These are phyloP conservation scores for Acanthosepion pharaonis DNA, from an alignment of 2,888 invertebrate genomes.

Conservation along the genomic window DNA sequence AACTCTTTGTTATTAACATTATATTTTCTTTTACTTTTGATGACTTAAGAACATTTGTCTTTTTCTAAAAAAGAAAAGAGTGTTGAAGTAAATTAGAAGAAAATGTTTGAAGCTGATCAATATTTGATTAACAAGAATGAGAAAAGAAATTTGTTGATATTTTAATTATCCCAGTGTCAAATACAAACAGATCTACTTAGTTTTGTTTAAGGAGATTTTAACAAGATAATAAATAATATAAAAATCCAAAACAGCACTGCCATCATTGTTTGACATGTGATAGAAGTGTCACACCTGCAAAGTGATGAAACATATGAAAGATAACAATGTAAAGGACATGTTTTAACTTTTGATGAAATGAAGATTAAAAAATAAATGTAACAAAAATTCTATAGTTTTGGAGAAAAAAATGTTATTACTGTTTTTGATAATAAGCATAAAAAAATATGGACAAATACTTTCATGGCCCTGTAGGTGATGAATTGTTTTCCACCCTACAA, in stretches of 20 bases:
- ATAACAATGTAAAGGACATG: too few species aligned
- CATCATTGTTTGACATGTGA: not conserved
- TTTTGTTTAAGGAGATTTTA: not conserved
- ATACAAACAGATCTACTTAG: not conserved
- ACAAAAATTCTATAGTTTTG: too few species aligned
- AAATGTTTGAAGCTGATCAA: not conserved
- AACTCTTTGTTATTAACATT: not conserved
- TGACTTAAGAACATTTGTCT: not conserved
- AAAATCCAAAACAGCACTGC: not conserved
- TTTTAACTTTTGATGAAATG: too few species aligned
- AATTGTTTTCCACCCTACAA: too few species aligned
- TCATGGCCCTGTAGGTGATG: too few species aligned
- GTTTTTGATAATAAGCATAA: too few species aligned
- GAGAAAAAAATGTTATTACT: too few species aligned
- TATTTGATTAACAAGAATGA: not conserved
- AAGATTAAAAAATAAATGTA: too few species aligned
- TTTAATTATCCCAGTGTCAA: not conserved
- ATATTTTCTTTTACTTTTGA: not conserved
- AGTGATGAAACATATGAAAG: too few species aligned
- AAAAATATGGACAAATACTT: too few species aligned
- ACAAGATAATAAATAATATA: not conserved
- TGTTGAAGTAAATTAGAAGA: not conserved
- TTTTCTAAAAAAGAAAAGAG: not conserved
- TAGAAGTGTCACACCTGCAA: not conserved
- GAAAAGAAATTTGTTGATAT: not conserved